Evolutionary conservation across 2,888 invertebrate species (phyloP).

Genomic region (Melipona beecheii): DNA sequence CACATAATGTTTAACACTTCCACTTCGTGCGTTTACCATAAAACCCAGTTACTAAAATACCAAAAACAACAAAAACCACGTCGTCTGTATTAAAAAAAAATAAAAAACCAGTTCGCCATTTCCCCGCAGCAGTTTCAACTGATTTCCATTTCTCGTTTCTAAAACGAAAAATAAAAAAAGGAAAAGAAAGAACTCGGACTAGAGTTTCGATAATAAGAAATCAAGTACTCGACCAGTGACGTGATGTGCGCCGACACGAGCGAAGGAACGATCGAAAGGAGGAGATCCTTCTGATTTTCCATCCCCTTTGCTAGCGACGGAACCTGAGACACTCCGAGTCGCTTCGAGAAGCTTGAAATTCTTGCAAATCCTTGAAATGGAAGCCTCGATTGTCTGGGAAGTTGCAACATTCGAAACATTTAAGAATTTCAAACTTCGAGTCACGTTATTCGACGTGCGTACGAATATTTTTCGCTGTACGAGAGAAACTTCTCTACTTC

Average conservation of each 20-base stretch:
- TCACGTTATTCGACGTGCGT: too few relatives aligned
- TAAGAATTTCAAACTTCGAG: too few relatives aligned
- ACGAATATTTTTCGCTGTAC: too few relatives aligned
- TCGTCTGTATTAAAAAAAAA: too few relatives aligned
- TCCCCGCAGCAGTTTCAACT: background rate
- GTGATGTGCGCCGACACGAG: constrained; percentile 21
- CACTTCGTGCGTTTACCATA: background rate
- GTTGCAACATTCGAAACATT: too few relatives aligned
- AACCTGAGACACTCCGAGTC: too few relatives aligned
- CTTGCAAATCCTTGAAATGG: too few relatives aligned
- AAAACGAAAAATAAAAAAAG: background rate
- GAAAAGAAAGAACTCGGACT: too few relatives aligned
- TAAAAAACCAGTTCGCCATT: background rate
- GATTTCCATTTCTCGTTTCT: background rate
- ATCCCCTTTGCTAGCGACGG: too few relatives aligned
- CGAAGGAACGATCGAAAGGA: constrained; percentile 40
- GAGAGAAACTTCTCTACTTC: too few relatives aligned
- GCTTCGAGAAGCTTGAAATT: too few relatives aligned
- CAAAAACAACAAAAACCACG: background rate
- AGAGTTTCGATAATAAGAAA: background rate
- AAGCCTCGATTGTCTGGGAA: too few relatives aligned
- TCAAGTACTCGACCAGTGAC: background rate
- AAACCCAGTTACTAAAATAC: background rate
- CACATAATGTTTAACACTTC: background rate
- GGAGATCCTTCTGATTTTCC: constrained; percentile 42